Percentiles rank a stretch among this genome's conserved stretches.
Conservation (phyloP, 1,140 invertebrate genomes). For the Maniola jurtina region DNA sequence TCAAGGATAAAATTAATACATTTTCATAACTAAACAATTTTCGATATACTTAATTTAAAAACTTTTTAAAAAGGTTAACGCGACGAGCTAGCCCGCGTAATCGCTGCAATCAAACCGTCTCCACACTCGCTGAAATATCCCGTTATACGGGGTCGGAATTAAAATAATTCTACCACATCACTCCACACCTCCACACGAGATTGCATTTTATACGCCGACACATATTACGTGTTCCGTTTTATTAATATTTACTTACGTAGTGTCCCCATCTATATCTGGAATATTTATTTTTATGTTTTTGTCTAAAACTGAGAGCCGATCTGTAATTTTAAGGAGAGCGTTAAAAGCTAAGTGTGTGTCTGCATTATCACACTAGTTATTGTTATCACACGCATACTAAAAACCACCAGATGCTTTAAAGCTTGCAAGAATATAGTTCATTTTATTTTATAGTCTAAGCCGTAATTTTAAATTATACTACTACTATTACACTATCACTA, state of each 20-base stretch:
- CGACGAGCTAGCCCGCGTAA: not conserved
- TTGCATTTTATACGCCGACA: conserved; percentile 22
- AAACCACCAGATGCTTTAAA: too few species aligned
- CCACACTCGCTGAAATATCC: conserved; percentile 3
- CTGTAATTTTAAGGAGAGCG: too few species aligned
- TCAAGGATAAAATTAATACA: too few species aligned
- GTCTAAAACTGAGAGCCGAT: conserved; percentile 26
- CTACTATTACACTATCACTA: too few species aligned
- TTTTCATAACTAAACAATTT: too few species aligned
- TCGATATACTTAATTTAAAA: not conserved
- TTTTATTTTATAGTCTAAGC: too few species aligned
- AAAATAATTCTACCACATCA: conserved; percentile 7
- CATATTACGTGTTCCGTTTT: conserved; percentile 24
- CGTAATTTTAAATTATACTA: too few species aligned
- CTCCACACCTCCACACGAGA: conserved; percentile 14
- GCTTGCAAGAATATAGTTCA: too few species aligned
- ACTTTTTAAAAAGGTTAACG: conserved; percentile 1
- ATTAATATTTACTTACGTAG: conserved; percentile 29
- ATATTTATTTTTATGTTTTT: conserved; percentile 49
- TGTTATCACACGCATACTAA: too few species aligned
- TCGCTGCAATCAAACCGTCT: conserved; percentile 11
- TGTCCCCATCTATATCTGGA: conserved; percentile 20
- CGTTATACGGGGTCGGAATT: conserved; percentile 6
- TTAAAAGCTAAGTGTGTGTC: too few species aligned
- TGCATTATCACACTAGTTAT: too few species aligned